These are phyloP conservation scores for Chrysomallon squamiferum DNA, from an alignment of 1,140 invertebrate species.

Conservation along the genomic window DNA sequence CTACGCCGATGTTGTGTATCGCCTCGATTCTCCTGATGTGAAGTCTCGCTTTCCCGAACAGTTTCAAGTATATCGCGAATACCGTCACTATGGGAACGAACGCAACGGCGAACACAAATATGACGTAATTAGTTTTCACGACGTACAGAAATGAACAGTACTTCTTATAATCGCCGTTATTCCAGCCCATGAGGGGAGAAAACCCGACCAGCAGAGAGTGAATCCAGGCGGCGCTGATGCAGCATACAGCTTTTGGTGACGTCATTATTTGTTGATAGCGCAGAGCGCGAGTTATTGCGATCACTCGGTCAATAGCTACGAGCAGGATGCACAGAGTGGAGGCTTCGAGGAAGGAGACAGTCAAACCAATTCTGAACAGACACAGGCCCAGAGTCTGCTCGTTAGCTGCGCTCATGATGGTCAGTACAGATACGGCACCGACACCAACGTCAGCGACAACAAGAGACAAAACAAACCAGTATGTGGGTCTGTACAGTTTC, in stretches of 20 bases:
- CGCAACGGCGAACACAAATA: conserved; percentile 27
- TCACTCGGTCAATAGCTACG: conserved; percentile 39
- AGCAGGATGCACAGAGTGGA: conserved; percentile 34
- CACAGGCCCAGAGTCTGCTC: conserved; percentile 30
- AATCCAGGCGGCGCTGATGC: conserved; percentile 21
- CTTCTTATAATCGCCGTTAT: conserved; percentile 12
- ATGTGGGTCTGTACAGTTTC: conserved; percentile 32
- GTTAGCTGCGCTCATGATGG: conserved; percentile 28
- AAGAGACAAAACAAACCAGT: conserved; percentile 31
- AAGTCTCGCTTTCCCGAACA: conserved; percentile 33
- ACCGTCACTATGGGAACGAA: conserved; percentile 35
- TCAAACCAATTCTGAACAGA: conserved; percentile 35
- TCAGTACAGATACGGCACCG: conserved; percentile 39
- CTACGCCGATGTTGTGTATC: conserved; percentile 26
- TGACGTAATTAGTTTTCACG: conserved; percentile 25
- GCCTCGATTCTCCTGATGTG: conserved; percentile 43
- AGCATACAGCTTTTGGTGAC: conserved; percentile 9
- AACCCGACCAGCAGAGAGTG: conserved; percentile 36
- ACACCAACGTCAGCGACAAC: conserved; percentile 38
- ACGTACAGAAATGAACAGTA: conserved; percentile 47
- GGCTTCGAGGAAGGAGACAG: conserved; percentile 21
- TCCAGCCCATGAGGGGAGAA: conserved; percentile 40
- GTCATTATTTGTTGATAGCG: conserved; percentile 31
- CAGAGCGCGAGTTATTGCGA: conserved; percentile 35
- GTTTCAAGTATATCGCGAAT: conserved; percentile 27